Conservation (phyloP, 1,140 invertebrate species). For the Hirudo medicinalis region DNA sequence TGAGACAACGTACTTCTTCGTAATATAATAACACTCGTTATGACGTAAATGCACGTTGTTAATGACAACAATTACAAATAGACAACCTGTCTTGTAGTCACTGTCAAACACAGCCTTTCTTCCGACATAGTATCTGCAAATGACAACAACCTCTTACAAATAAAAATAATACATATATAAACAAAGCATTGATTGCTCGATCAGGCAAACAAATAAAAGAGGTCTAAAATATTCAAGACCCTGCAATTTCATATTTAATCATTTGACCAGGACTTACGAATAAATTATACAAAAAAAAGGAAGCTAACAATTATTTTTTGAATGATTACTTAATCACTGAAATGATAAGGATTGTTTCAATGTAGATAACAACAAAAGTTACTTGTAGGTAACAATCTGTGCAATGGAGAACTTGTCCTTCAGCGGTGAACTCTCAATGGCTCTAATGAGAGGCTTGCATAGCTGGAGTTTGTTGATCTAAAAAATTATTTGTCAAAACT, state of each 20-base stretch:
- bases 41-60: no score
- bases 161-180: neutral
- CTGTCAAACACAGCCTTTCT: conserved; percentile 95
- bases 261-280: neutral
- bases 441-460: conserved; percentile 87
- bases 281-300: no score
- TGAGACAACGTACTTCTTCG: no score
- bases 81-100: conserved; percentile 65
- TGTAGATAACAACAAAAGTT: conserved; percentile 9
- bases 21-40: no score
- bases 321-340: no score
- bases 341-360: no score
- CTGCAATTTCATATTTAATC: neutral
- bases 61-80: neutral
- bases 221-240: neutral
- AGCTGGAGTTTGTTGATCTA: conserved; percentile 79
- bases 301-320: no score
- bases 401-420: conserved; percentile 71
- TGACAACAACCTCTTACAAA: neutral
- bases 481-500: conserved; percentile 22
- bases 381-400: conserved; percentile 77
- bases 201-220: neutral
- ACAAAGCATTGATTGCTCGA: neutral
- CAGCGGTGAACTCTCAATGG: conserved; percentile 76
- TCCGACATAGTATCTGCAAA: conserved; percentile 71